phyloP scores from a whole-genome alignment of 2,888 invertebrate genomes.

The Cephus pygmeus region DNA sequence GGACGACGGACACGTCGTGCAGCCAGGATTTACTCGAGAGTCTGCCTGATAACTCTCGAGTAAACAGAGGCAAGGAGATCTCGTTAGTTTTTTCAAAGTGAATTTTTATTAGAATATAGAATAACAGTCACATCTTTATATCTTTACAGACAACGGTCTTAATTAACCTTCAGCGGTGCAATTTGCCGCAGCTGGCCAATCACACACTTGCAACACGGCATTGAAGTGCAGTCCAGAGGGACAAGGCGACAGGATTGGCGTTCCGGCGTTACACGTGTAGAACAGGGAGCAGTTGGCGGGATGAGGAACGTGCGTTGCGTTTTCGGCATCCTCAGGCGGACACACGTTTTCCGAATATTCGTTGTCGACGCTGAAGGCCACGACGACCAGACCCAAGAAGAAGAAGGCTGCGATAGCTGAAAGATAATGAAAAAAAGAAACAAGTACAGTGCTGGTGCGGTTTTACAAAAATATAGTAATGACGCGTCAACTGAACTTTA shows the following conservation, averaged over 20 bases:
- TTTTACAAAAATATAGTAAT: neutral
- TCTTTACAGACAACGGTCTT: neutral
- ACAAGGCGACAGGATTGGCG: slow-evolving; percentile 39
- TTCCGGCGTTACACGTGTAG: slow-evolving; percentile 41
- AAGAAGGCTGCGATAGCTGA: slow-evolving; percentile 27
- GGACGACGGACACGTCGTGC: neutral
- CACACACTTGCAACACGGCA: slow-evolving; percentile 39
- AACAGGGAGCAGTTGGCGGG: slow-evolving; percentile 43
- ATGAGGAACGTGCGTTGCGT: slow-evolving; percentile 41
- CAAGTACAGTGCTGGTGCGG: neutral
- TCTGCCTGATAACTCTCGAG: neutral
- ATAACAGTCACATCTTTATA: neutral
- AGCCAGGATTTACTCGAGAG: neutral
- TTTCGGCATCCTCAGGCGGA: slow-evolving; percentile 28
- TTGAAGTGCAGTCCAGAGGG: slow-evolving; percentile 48
- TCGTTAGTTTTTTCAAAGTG: neutral
- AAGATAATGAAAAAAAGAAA: neutral
- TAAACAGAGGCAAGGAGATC: neutral
- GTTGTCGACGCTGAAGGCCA: slow-evolving; percentile 15
- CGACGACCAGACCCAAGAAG: slow-evolving; percentile 24
- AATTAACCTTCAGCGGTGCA: slow-evolving; percentile 24
- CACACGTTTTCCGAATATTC: rapidly evolving
- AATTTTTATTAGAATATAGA: neutral
- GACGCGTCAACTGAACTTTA: neutral
- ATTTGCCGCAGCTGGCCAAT: slow-evolving; percentile 42